Conservation (phyloP, 1,140 invertebrate species). For the Trichonephila clavipes region DNA sequence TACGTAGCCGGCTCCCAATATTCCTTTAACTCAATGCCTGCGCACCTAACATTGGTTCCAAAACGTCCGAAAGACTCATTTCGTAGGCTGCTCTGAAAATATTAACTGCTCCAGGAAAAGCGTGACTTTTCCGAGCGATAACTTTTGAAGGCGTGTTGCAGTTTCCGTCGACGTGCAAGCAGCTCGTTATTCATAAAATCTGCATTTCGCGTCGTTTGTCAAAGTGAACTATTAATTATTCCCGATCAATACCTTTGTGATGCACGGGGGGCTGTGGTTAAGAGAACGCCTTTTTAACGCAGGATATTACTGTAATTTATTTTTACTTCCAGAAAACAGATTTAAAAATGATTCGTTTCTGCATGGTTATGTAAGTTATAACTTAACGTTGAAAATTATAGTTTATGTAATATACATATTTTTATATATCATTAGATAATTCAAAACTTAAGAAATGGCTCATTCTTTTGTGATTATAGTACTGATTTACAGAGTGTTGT, state of each 20-base stretch:
- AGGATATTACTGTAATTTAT: conserved; percentile 12
- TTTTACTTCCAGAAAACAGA: background rate
- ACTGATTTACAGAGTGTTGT: too few relatives aligned
- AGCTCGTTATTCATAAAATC: conserved; percentile 26
- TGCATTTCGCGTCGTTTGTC: conserved; percentile 24
- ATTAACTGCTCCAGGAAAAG: conserved; percentile 20
- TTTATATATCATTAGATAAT: too few relatives aligned
- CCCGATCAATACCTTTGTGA: conserved; percentile 11
- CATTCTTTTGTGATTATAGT: too few relatives aligned
- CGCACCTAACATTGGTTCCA: background rate
- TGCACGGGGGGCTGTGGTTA: background rate
- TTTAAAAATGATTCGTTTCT: background rate
- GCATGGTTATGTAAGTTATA: too few relatives aligned
- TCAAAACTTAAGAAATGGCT: too few relatives aligned
- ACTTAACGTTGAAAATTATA: too few relatives aligned
- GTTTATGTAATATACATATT: too few relatives aligned
- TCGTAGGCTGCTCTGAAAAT: conserved; percentile 29
- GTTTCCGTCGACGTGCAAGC: background rate
- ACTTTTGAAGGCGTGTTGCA: conserved; percentile 3
- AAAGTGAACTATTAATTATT: conserved; percentile 9
- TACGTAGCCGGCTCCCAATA: background rate
- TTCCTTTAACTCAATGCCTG: background rate
- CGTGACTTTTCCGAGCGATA: conserved; percentile 40
- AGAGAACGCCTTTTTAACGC: background rate
- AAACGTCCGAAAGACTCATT: conserved; percentile 20